Evolutionary conservation across 1,140 invertebrate species (phyloP).

Genomic region (Tetramorium parvispinum): DNA sequence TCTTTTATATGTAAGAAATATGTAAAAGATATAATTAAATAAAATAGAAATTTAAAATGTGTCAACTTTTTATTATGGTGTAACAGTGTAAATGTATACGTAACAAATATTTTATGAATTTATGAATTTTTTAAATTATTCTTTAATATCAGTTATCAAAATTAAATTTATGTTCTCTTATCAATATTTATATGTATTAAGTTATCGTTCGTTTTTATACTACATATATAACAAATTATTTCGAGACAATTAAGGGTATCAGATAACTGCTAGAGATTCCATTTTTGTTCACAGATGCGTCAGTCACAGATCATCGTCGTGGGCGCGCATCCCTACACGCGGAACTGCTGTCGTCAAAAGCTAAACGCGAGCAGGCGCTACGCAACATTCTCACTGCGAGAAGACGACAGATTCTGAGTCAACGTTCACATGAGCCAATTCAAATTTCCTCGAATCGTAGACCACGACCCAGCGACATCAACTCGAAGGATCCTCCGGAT

Average conservation of each 20-base stretch:
- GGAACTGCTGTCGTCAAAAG: slow-evolving; percentile 76
- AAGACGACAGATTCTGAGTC: slow-evolving; percentile 73
- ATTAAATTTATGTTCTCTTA: not conserved
- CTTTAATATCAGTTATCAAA: not conserved
- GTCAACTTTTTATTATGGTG: not conserved
- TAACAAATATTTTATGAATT: not conserved
- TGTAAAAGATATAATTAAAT: not conserved
- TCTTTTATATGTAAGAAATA: not conserved
- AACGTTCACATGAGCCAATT: slow-evolving; percentile 50
- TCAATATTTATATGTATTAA: not conserved
- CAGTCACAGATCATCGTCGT: slow-evolving; percentile 70
- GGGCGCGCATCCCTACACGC: slow-evolving; percentile 72
- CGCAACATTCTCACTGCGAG: slow-evolving; percentile 77
- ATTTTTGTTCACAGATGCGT: slow-evolving; percentile 61
- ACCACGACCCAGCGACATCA: not conserved
- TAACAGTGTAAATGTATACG: not conserved
- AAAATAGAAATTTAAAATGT: not conserved
- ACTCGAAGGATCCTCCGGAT: slow-evolving; percentile 69
- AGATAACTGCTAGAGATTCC: not conserved
- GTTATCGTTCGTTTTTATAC: not conserved
- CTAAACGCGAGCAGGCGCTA: slow-evolving; percentile 76
- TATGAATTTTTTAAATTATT: not conserved
- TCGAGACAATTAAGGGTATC: not conserved
- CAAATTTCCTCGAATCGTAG: slow-evolving; percentile 38
- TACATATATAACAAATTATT: not conserved